Base-by-base conservation (phyloP, 2,888 invertebrate species). In the Stenotaenia linearis region DNA sequence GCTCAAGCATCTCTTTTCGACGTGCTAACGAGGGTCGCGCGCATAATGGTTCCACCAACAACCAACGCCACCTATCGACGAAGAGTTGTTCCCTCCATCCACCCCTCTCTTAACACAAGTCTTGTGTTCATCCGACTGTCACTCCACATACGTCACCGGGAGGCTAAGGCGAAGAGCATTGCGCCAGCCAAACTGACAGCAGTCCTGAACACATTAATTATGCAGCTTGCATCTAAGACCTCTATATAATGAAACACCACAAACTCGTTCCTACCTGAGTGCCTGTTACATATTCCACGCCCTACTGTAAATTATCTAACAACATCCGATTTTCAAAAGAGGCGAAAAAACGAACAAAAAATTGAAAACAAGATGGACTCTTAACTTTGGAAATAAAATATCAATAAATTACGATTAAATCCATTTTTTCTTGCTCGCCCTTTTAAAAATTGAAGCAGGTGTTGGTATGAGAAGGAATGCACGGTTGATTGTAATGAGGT, bases 201-300 rank as follows among this genome's bases (percentile, higher is more conserved):
- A 76, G 77, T 76, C 77, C 37, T 76, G 77, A 76, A 76, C 77
- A 37, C 77, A 76, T 76, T 76, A 76, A 76, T 76, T 76, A 76
- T 76, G 77, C 77, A 35, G 50, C 50, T 50, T 18, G 50, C 50
- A 50, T 50, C 50, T 50, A 50, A 50, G 50, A 50, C 50, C 50
- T 50, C 50, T 50, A 21, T 50, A 50, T 50, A 50, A 50, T 50
- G 50, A 50, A 50, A 50, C 50, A 50, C 50, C 50, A 50, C 50
- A 50, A 50, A 50, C 50, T 50, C 50, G 50, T 50, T 50, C 50
- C 50, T 50, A 50, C 50, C 50, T 50, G 50, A 50, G 50, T 50
- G 50, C 50, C 50, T 50, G 50, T 50, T 50, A 50, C 50, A 50
- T 50, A 50, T 50, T 50, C 50, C 50, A 50, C 50, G 18, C 50